Conservation (phyloP, 2,113 vertebrate genomes). For the Ardeotis arabs region DNA sequence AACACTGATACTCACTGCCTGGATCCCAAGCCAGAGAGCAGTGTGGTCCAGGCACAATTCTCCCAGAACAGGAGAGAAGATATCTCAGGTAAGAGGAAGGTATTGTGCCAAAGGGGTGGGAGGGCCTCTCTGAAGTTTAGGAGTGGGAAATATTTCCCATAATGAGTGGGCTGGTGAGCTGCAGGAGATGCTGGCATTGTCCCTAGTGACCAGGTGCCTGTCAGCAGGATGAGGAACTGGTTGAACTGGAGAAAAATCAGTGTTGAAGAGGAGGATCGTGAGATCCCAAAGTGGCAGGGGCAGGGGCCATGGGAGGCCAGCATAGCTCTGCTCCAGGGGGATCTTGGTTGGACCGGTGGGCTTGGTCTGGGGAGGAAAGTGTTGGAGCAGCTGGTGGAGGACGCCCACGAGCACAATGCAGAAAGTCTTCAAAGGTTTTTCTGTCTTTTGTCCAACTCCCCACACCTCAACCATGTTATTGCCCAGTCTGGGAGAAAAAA, state of each 20-base stretch:
- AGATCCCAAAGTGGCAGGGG: background rate
- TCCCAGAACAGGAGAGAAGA: background rate
- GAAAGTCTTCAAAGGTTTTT: background rate
- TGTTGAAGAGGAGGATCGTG: background rate
- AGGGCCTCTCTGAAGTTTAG: background rate
- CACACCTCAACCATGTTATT: too few relatives aligned
- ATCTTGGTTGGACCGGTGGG: rapidly evolving
- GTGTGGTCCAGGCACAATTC: rapidly evolving
- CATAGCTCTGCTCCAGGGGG: background rate
- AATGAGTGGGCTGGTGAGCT: background rate
- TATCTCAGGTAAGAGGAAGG: background rate
- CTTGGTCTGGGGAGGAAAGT: background rate
- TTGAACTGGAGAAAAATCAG: background rate
- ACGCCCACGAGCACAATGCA: background rate
- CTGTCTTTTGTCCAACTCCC: background rate
- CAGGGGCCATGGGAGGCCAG: background rate
- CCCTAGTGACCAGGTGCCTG: background rate
- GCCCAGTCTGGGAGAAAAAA: background rate
- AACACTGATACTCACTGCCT: background rate
- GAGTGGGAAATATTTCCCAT: background rate
- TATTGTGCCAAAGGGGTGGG: background rate
- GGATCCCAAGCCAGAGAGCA: background rate
- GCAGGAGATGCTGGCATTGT: rapidly evolving
- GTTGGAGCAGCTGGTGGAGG: background rate
- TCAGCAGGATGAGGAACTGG: background rate